phyloP scores from a whole-genome alignment of 2,113 vertebrate species.

The Nymphicus hollandicus region DNA sequence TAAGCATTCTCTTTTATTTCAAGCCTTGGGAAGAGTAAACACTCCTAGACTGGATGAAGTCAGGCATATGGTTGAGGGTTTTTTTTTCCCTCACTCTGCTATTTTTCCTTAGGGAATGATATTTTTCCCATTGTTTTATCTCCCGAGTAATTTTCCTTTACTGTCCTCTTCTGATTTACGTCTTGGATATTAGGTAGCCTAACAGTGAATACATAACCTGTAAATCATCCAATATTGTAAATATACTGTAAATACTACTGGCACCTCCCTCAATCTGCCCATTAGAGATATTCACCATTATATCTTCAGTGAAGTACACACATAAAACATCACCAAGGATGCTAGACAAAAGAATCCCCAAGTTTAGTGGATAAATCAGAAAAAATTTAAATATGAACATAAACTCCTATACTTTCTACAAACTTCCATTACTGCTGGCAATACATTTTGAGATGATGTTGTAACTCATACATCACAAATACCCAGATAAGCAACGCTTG shows the following conservation, averaged over 20 bases:
- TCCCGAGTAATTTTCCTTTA: not conserved
- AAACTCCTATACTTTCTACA: not conserved
- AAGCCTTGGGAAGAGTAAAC: not conserved
- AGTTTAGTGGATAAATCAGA: not conserved
- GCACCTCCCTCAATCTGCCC: not conserved
- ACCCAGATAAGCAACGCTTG: not conserved
- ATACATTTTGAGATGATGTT: slow-evolving; percentile 22
- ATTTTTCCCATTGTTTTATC: not conserved
- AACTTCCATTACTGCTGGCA: not conserved
- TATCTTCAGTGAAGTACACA: not conserved
- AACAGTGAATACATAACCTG: not conserved
- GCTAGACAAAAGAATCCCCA: not conserved
- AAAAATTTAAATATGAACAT: not conserved
- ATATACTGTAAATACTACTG: not conserved
- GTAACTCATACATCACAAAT: not conserved
- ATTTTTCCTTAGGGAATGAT: not conserved
- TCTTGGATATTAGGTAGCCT: not conserved
- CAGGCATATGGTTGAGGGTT: fast-evolving
- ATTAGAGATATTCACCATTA: not conserved
- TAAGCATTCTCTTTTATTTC: not conserved
- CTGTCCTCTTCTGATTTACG: slow-evolving; percentile 38
- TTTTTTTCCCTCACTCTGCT: not conserved
- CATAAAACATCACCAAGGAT: not conserved
- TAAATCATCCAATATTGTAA: not conserved
- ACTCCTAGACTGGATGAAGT: not conserved